Evolutionary conservation across 1,140 invertebrate species (phyloP).

Genomic region (Scaptomyza pallida): DNA sequence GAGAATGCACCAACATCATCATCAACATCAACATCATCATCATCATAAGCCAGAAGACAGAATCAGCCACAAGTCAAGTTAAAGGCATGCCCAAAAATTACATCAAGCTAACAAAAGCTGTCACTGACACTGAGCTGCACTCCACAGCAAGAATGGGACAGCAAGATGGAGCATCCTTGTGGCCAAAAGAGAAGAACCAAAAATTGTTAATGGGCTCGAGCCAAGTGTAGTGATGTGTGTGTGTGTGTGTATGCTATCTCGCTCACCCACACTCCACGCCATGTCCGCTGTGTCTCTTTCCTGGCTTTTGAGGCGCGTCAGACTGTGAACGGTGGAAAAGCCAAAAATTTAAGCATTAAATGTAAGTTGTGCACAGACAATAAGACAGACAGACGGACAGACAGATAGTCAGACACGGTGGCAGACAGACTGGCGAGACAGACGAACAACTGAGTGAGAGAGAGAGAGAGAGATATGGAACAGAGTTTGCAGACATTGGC

Average conservation of each 20-base stretch:
- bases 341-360: conserved; percentile 77
- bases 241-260: neutral
- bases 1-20: conserved; percentile 20
- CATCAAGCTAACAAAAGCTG: conserved; percentile 64
- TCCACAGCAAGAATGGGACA: conserved; percentile 46
- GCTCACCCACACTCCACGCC: neutral
- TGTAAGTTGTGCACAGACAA: conserved; percentile 58
- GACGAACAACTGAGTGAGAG: conserved; percentile 10
- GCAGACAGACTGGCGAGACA: conserved; percentile 22
- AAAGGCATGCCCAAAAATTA: conserved; percentile 54
- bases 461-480: conserved; percentile 28
- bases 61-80: conserved; percentile 37
- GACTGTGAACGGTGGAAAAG: conserved; percentile 77
- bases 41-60: neutral
- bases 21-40: neutral
- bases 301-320: conserved; percentile 69
- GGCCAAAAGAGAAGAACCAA: conserved; percentile 49
- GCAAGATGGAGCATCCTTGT: conserved; percentile 57
- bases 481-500: conserved; percentile 42
- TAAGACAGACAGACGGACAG: conserved; percentile 37
- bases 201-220: conserved; percentile 73
- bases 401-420: conserved; percentile 29
- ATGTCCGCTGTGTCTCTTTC: neutral
- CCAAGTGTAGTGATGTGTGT: conserved; percentile 61
- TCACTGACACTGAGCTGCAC: conserved; percentile 54